Evolutionary conservation across 1,140 invertebrate species (phyloP).

Genomic region (Palaemon carinicauda): DNA sequence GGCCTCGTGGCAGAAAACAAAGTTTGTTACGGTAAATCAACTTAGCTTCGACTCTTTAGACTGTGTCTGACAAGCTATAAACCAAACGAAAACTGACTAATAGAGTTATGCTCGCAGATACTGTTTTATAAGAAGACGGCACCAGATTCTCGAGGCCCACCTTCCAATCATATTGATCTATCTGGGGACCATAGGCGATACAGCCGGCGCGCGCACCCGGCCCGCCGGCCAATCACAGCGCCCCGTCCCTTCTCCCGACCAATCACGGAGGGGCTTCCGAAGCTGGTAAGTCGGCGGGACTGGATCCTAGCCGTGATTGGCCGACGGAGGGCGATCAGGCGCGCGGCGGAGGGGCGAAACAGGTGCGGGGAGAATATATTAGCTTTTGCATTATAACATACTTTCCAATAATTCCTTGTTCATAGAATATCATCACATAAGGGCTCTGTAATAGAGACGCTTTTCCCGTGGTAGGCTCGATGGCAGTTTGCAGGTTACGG

Average conservation of each 20-base stretch:
- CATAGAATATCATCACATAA: conserved; percentile 7
- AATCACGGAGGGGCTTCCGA: not conserved
- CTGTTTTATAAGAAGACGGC: conserved; percentile 60
- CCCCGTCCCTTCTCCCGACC: not conserved
- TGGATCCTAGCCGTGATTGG: not conserved
- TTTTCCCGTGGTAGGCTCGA: not conserved
- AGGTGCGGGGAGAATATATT: conserved; percentile 52
- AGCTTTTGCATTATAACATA: conserved; percentile 49
- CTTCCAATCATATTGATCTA: conserved; percentile 60
- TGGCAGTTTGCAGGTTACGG: not conserved
- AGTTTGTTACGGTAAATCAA: conserved; percentile 59
- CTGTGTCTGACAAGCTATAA: conserved; percentile 60
- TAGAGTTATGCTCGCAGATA: conserved; percentile 61
- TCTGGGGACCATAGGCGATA: conserved; percentile 47
- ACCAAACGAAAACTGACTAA: conserved; percentile 61
- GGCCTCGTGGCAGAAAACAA: conserved; percentile 56
- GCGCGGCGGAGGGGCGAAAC: conserved; percentile 25
- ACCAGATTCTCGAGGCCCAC: conserved; percentile 59
- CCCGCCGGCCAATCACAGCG: conserved; percentile 28
- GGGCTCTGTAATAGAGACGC: not conserved
- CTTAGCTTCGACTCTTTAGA: conserved; percentile 59
- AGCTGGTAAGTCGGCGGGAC: conserved; percentile 4
- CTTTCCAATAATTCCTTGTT: conserved; percentile 43
- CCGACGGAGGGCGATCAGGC: not conserved
- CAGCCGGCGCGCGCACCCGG: conserved; percentile 38